Evolutionary conservation across 2,888 invertebrate genomes (phyloP).

Genomic region (Eutolmus rufibarbis): DNA sequence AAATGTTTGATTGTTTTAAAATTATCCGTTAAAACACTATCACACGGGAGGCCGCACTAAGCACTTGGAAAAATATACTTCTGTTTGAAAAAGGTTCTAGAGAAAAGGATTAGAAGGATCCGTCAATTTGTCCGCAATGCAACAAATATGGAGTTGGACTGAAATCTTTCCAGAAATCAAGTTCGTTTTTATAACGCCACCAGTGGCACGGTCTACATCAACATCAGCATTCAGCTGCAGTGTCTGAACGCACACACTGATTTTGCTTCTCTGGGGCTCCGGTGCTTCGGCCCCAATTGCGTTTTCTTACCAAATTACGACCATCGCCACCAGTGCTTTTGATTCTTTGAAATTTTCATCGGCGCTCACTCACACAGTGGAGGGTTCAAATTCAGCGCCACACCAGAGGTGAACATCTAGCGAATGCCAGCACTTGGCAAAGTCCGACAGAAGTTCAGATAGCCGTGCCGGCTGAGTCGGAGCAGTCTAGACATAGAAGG

Average conservation of each 20-base stretch:
- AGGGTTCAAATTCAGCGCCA: background rate
- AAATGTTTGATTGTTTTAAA: background rate
- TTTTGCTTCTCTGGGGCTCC: background rate
- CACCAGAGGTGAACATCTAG: background rate
- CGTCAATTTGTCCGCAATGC: constrained; percentile 60
- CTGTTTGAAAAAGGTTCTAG: background rate
- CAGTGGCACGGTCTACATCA: background rate
- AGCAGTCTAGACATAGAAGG: background rate
- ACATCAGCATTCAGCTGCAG: background rate
- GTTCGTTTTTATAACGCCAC: constrained; percentile 36
- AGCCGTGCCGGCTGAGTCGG: background rate
- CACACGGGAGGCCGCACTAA: background rate
- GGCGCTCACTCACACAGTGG: background rate
- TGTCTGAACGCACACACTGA: background rate
- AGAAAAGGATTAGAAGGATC: constrained; percentile 34
- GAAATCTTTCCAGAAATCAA: constrained; percentile 45
- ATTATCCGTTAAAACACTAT: constrained; percentile 11
- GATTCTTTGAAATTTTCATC: background rate
- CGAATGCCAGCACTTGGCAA: background rate
- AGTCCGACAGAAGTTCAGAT: background rate
- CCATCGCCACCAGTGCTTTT: background rate
- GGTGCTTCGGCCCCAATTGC: background rate
- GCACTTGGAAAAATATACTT: constrained; percentile 21
- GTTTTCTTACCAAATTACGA: background rate
- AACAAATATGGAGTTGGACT: constrained; percentile 62